Evolutionary conservation across 2,797 vertebrate genomes (phyloP).

Genomic region (Otolemur crassicaudatus): DNA sequence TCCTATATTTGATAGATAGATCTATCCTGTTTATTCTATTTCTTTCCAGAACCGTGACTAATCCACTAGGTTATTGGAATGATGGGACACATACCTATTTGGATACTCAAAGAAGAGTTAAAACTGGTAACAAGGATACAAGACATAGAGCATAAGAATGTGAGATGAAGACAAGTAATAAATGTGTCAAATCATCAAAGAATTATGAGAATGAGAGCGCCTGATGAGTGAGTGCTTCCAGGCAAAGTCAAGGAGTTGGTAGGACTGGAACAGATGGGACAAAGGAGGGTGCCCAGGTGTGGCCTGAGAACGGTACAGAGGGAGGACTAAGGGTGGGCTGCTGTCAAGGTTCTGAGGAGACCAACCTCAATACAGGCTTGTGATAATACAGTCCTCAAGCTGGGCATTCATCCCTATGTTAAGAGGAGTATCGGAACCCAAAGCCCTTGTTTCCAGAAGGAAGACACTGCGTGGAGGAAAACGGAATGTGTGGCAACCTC

Average conservation of each 20-base stretch:
- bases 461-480: neutral
- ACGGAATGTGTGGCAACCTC: neutral
- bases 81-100: neutral
- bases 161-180: neutral
- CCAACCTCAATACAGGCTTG: neutral
- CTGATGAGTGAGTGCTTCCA: too few relatives aligned
- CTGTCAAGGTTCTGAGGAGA: fast-evolving
- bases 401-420: neutral
- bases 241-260: neutral
- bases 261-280: neutral
- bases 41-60: neutral
- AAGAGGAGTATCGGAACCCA: neutral
- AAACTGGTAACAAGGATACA: neutral
- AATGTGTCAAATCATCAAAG: neutral
- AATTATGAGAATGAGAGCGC: neutral
- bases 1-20: neutral
- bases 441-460: neutral
- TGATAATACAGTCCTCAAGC: neutral
- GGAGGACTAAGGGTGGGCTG: neutral
- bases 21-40: neutral
- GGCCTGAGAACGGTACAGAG: neutral
- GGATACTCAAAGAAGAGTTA: neutral
- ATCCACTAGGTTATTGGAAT: neutral
- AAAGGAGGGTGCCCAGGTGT: neutral
- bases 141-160: neutral